Evolutionary conservation across 2,797 vertebrate species (phyloP).

Genomic region (Lacerta agilis): DNA sequence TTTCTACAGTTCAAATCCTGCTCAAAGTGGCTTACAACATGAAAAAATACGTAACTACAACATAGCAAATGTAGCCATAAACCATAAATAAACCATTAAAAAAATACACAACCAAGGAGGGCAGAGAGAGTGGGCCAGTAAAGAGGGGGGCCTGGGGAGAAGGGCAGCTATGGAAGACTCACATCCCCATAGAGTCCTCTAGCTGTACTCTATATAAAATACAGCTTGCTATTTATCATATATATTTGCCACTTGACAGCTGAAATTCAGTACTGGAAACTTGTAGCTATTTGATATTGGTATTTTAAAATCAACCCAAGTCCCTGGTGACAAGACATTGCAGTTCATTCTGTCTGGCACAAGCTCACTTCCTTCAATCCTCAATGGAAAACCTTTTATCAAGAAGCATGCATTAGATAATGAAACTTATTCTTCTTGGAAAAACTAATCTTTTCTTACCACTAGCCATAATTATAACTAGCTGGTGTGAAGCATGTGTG

Average conservation of each 20-base stretch:
- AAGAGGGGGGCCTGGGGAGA: too few relatives aligned
- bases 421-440: background rate
- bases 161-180: too few relatives aligned
- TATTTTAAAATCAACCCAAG: background rate
- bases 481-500: background rate
- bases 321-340: background rate
- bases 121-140: too few relatives aligned
- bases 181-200: too few relatives aligned
- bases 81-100: too few relatives aligned
- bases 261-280: background rate
- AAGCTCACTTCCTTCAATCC: background rate
- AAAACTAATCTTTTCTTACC: background rate
- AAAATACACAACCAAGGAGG: too few relatives aligned
- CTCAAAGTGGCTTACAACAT: too few relatives aligned
- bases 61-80: too few relatives aligned
- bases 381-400: background rate
- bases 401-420: background rate
- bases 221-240: background rate
- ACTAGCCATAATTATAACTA: background rate
- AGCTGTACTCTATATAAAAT: background rate
- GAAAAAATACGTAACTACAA: too few relatives aligned
- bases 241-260: background rate
- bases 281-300: background rate
- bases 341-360: background rate
- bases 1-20: too few relatives aligned